These are phyloP conservation scores for Torymus auratus DNA, from an alignment of 2,888 invertebrate genomes.

Conservation along the genomic window DNA sequence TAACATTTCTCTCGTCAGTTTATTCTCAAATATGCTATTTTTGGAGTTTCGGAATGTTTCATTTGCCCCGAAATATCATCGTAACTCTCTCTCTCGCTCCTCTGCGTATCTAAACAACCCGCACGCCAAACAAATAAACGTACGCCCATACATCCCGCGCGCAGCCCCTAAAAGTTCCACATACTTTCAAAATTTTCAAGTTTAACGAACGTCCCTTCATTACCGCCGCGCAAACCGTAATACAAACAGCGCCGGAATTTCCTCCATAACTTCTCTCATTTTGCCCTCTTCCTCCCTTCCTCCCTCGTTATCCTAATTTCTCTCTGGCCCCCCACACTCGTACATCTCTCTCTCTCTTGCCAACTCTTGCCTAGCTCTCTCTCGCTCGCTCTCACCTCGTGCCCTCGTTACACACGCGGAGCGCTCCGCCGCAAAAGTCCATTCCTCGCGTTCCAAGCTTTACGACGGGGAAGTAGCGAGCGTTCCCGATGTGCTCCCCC, in stretches of 20 bases:
- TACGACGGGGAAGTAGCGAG: constrained; percentile 53
- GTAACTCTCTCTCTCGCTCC: too few relatives aligned
- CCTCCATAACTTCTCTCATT: constrained; percentile 36
- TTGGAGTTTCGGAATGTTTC: too few relatives aligned
- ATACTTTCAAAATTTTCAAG: constrained; percentile 16
- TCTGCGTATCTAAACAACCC: too few relatives aligned
- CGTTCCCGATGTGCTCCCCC: too few relatives aligned
- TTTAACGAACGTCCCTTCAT: constrained; percentile 28
- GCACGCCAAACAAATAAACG: not conserved
- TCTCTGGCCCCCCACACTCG: not conserved
- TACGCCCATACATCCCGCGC: not conserved
- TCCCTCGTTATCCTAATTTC: constrained; percentile 52
- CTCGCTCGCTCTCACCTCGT: constrained; percentile 6
- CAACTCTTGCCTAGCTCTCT: constrained; percentile 1
- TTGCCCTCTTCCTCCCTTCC: not conserved
- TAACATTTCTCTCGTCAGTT: too few relatives aligned
- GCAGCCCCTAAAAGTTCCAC: not conserved
- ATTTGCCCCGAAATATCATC: too few relatives aligned
- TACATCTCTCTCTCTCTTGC: constrained; percentile 19
- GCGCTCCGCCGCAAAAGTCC: constrained; percentile 36
- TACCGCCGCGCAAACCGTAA: constrained; percentile 20
- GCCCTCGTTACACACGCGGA: not conserved
- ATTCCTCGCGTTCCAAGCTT: constrained; percentile 59
- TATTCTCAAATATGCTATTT: too few relatives aligned
- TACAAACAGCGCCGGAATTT: constrained; percentile 44